phyloP scores from a whole-genome alignment of 1,140 invertebrate genomes.

The Chironomus tepperi region DNA sequence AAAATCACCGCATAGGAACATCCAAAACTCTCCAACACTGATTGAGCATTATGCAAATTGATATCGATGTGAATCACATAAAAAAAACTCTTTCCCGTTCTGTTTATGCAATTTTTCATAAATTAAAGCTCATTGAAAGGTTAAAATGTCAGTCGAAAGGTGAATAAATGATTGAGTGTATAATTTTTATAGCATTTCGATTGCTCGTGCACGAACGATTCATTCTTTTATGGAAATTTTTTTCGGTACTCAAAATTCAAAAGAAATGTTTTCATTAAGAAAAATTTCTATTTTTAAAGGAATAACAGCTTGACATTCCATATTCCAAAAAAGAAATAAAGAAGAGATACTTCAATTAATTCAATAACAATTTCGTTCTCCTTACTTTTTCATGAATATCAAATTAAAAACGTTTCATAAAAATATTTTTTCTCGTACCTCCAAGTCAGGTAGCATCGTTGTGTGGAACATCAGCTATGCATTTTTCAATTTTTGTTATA shows the following conservation, averaged over 20 bases:
- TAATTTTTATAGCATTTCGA: not conserved
- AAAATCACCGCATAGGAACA: too few species aligned
- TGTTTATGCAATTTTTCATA: not conserved
- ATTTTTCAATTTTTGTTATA: not conserved
- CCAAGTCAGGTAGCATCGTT: not conserved
- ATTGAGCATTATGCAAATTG: constrained; percentile 1
- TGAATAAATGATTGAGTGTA: constrained; percentile 3
- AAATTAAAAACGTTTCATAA: not conserved
- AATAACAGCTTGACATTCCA: too few species aligned
- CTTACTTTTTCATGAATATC: too few species aligned
- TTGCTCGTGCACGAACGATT: not conserved
- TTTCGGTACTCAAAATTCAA: too few species aligned
- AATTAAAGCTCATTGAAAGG: not conserved
- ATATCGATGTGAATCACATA: not conserved
- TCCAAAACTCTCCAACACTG: not conserved
- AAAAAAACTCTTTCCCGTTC: not conserved
- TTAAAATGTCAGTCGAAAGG: not conserved
- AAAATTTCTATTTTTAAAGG: too few species aligned
- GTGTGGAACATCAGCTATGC: not conserved
- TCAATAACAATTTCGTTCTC: too few species aligned
- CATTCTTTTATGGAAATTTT: not conserved
- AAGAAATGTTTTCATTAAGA: too few species aligned
- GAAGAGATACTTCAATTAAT: too few species aligned
- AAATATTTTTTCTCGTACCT: not conserved
- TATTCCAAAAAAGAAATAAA: too few species aligned